Evolutionary conservation across 2,113 vertebrate genomes (phyloP).

Genomic region (Athene noctua): DNA sequence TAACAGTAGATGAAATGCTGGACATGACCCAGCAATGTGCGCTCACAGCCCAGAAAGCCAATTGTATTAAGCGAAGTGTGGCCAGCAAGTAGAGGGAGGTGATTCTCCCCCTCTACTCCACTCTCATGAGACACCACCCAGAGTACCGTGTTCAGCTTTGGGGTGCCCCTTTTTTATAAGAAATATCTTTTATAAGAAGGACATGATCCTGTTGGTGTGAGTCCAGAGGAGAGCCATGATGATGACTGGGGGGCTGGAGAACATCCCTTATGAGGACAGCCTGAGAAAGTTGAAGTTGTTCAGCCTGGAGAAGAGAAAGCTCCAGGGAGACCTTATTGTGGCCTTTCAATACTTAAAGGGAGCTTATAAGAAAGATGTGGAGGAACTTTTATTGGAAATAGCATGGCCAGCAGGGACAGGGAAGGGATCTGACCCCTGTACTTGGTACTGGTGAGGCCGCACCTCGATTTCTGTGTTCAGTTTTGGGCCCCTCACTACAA

Average conservation of each 20-base stretch:
- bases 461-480: too few species aligned
- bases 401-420: too few species aligned
- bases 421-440: too few species aligned
- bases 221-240: background rate
- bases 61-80: rapidly evolving
- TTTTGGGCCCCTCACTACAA: too few species aligned
- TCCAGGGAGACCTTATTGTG: rapidly evolving
- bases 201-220: background rate
- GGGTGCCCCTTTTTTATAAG: too few species aligned
- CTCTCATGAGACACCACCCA: background rate
- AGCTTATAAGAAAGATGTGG: background rate
- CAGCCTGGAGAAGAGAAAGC: background rate
- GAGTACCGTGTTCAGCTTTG: rapidly evolving
- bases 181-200: too few species aligned
- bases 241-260: background rate
- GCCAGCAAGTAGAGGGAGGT: background rate
- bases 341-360: background rate
- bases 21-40: background rate
- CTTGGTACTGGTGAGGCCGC: too few species aligned
- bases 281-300: background rate
- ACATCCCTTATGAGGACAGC: background rate
- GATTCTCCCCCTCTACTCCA: background rate
- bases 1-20: background rate
- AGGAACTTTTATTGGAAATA: background rate
- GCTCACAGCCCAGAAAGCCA: background rate